A percentile compares a stretch with the other conserved stretches of the same genome.
Conservation (phyloP, 37 sponge, comb jelly and placozoan species). For the Ephydatia muelleri region DNA sequence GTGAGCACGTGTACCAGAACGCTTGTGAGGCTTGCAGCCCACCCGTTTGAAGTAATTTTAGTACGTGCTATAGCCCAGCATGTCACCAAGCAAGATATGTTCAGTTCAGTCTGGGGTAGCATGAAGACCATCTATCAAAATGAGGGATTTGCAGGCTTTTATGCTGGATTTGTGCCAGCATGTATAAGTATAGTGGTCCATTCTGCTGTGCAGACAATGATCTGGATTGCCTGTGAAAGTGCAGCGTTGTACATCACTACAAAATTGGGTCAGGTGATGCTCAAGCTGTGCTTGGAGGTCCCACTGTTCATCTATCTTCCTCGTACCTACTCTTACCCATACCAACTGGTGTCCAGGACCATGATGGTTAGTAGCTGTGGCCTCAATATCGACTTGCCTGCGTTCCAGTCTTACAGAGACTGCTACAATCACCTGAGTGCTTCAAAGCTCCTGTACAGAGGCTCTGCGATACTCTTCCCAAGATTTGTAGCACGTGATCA, state of each 20-base stretch:
- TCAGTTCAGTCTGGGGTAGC: constrained; percentile 11
- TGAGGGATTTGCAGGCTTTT: constrained; percentile 61
- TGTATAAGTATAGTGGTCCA: constrained; percentile 16
- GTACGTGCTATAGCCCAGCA: constrained; percentile 57
- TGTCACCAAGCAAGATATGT: constrained; percentile 56
- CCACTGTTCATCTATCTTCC: constrained; percentile 39
- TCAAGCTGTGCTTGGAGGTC: constrained; percentile 4
- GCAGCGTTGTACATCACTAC: neutral
- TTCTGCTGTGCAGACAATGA: constrained; percentile 8
- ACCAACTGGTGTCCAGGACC: constrained; percentile 33
- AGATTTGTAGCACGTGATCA: constrained; percentile 31
- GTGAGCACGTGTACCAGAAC: neutral
- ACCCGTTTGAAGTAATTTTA: constrained; percentile 50
- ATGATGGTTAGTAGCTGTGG: constrained; percentile 45
- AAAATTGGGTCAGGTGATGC: constrained; percentile 12
- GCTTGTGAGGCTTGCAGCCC: constrained; percentile 14
- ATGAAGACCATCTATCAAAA: constrained; percentile 35
- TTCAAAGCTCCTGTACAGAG: constrained; percentile 20
- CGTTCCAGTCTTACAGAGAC: constrained; percentile 26
- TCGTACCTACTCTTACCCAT: constrained; percentile 48
- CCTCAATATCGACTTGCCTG: neutral
- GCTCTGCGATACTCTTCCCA: constrained; percentile 34
- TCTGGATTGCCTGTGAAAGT: constrained; percentile 30
- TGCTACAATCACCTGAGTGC: constrained; percentile 36
- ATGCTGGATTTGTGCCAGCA: constrained; percentile 50